Evolutionary conservation across 1,140 invertebrate genomes (phyloP).

Genomic region (Drosophila arizonae): DNA sequence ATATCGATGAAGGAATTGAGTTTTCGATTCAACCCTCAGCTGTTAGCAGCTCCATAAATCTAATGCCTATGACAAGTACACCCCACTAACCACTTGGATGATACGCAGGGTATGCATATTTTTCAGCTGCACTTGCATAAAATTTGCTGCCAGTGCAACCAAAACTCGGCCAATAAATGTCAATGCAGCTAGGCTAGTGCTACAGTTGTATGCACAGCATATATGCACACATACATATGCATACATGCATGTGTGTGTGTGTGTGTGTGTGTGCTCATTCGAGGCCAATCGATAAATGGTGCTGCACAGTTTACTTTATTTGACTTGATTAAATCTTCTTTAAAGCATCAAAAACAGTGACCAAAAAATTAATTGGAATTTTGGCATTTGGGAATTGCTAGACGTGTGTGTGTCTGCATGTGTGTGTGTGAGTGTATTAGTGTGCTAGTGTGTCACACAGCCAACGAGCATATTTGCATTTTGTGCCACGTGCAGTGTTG

Average conservation of each 20-base stretch:
- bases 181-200: conserved; percentile 19
- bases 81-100: too few species aligned
- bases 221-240: not conserved
- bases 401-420: conserved; percentile 12
- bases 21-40: too few species aligned
- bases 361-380: conserved; percentile 78
- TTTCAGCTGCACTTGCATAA: conserved; percentile 47
- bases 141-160: conserved; percentile 32
- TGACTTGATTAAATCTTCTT: conserved; percentile 74
- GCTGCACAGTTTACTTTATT: conserved; percentile 63
- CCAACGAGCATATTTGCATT: conserved; percentile 64
- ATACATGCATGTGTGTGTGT: conserved; percentile 6
- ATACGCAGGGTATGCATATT: conserved; percentile 52
- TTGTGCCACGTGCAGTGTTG: conserved; percentile 17
- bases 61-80: too few species aligned
- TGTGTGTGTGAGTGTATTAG: conserved; percentile 7
- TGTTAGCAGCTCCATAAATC: too few species aligned
- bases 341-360: conserved; percentile 69
- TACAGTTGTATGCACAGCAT: not conserved
- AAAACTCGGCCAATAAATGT: conserved; percentile 36
- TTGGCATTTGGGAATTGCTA: conserved; percentile 60
- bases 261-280: conserved; percentile 16
- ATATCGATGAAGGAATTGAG: too few species aligned
- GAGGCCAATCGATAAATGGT: conserved; percentile 28
- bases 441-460: conserved; percentile 26